Conservation (phyloP, 2,797 vertebrate species). For the Etheostoma perlongum region DNA sequence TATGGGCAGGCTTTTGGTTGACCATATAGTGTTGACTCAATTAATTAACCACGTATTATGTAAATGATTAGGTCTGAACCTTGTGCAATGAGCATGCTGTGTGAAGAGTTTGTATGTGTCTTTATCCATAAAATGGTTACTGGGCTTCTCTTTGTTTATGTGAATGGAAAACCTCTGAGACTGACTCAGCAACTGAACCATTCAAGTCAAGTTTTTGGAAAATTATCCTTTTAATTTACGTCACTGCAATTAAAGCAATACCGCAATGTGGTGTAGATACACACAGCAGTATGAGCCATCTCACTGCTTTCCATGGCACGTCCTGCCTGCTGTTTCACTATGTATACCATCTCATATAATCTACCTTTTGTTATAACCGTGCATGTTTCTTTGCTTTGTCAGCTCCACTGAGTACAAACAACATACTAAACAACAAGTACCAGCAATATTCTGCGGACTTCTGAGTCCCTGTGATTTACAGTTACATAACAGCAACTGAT, state of each 20-base stretch:
- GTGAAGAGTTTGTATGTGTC: background rate
- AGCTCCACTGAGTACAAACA: slow-evolving; percentile 9
- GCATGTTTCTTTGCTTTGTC: slow-evolving; percentile 17
- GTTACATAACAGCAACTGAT: slow-evolving; percentile 73
- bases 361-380: slow-evolving; percentile 7
- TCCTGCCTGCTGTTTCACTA: slow-evolving; percentile 28
- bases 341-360: slow-evolving; percentile 21
- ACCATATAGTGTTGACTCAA: slow-evolving; percentile 19
- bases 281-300: slow-evolving; percentile 2
- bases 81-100: background rate
- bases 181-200: slow-evolving; percentile 47
- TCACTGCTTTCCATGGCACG: slow-evolving; percentile 28
- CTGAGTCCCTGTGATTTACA: slow-evolving; percentile 37
- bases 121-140: background rate
- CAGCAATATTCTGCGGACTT: slow-evolving; percentile 34
- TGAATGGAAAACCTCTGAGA: slow-evolving; percentile 35
- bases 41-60: slow-evolving; percentile 17
- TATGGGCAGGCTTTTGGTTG: slow-evolving; percentile 22
- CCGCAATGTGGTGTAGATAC: slow-evolving; percentile 6
- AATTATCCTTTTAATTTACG: slow-evolving; percentile 28
- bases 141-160: background rate
- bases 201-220: slow-evolving; percentile 13
- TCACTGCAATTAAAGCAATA: slow-evolving; percentile 44
- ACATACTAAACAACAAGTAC: background rate
- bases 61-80: slow-evolving; percentile 1